A percentile compares a stretch with the other conserved stretches of the same genome.
Conservation (phyloP, 2,888 invertebrate species). For the Lordiphosa andalusiaca region DNA sequence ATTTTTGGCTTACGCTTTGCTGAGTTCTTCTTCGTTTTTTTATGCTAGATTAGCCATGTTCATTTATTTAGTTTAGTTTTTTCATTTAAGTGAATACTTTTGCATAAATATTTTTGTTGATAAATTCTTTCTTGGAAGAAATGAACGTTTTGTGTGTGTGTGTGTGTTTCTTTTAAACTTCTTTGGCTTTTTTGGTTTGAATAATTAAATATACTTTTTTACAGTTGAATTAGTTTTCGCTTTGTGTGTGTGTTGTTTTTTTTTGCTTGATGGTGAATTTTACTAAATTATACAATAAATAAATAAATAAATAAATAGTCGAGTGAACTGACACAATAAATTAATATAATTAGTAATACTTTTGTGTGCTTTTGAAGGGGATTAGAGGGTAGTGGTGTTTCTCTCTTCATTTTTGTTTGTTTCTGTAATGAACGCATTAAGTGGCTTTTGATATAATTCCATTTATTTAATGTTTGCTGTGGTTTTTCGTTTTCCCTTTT, state of each 20-base stretch:
- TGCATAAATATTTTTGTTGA: constrained; percentile 21
- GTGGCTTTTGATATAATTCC: constrained; percentile 51
- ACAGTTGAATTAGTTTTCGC: constrained; percentile 36
- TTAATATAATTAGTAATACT: constrained; percentile 54
- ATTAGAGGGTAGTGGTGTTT: constrained; percentile 40
- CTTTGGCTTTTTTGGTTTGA: constrained; percentile 64
- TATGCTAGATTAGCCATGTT: constrained; percentile 58
- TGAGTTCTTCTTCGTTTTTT: constrained; percentile 37
- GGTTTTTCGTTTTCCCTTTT: constrained; percentile 24
- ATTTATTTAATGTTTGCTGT: constrained; percentile 54
- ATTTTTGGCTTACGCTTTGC: constrained; percentile 69
- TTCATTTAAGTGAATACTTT: constrained; percentile 30
- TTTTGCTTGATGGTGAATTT: constrained; percentile 36
- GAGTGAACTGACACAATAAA: constrained; percentile 34
- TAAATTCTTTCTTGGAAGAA: constrained; percentile 23
- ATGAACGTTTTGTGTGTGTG: constrained; percentile 6
- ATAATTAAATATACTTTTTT: constrained; percentile 25
- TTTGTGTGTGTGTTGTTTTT: constrained; percentile 28
- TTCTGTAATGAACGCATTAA: constrained; percentile 50
- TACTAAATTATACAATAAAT: constrained; percentile 43
- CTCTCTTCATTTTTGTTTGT: constrained; percentile 14
- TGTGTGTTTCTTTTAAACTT: constrained; percentile 55
- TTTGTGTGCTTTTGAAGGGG: constrained; percentile 24
- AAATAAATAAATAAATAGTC: constrained; percentile 37
- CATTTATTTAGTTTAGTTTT: constrained; percentile 22